Percentiles rank a stretch among this genome's conserved stretches.
Evolutionary conservation across 2,888 invertebrate species (phyloP).

Genomic region (Lochmaea capreae): DNA sequence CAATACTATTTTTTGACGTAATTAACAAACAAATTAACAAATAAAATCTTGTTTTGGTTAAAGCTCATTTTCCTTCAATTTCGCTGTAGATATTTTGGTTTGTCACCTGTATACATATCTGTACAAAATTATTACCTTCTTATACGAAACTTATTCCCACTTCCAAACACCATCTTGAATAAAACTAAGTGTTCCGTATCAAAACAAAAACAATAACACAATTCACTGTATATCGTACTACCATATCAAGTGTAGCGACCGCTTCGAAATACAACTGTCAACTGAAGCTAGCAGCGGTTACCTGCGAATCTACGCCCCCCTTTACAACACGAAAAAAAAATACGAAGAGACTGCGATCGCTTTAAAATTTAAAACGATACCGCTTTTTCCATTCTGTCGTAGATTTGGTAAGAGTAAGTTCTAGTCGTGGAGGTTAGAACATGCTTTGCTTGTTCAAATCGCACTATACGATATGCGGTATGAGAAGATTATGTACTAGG

Average conservation of each 20-base stretch:
- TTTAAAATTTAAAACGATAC: slow-evolving; percentile 29
- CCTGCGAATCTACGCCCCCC: slow-evolving; percentile 55
- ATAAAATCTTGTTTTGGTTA: too few species aligned
- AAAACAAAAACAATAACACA: slow-evolving; percentile 45
- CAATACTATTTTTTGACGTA: too few species aligned
- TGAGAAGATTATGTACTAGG: neutral
- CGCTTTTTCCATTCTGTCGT: slow-evolving; percentile 29
- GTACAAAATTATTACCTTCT: slow-evolving; percentile 64
- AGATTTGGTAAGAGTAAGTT: neutral
- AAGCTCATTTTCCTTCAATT: too few species aligned
- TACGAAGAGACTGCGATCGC: slow-evolving; percentile 24
- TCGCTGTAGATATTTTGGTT: too few species aligned
- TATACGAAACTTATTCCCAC: slow-evolving; percentile 69
- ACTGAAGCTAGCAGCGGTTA: slow-evolving; percentile 54
- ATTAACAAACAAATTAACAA: too few species aligned
- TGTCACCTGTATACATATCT: neutral
- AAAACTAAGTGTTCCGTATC: slow-evolving; percentile 47
- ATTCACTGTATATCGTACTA: slow-evolving; percentile 41
- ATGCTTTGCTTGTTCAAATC: neutral
- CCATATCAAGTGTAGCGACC: slow-evolving; percentile 45
- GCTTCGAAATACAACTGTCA: slow-evolving; percentile 54
- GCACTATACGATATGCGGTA: neutral
- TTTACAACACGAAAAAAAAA: slow-evolving; percentile 51
- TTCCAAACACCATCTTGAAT: slow-evolving; percentile 63
- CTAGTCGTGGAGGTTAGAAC: neutral